phyloP scores from a whole-genome alignment of 2,113 vertebrate species.

The Thamnophis sirtalis region DNA sequence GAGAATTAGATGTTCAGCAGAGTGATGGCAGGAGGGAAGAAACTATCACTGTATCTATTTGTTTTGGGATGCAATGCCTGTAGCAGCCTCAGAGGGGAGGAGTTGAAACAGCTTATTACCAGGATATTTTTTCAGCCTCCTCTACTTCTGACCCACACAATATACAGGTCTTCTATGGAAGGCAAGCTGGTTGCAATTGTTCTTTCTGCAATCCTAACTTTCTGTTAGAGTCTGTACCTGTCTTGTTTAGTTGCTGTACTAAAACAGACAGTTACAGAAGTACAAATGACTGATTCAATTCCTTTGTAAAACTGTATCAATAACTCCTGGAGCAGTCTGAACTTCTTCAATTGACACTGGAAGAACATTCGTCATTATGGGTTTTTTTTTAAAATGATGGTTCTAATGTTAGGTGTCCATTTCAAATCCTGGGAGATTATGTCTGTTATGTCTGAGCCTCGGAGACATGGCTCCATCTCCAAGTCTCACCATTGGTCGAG shows the following conservation, averaged over 20 bases:
- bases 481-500: too few relatives aligned
- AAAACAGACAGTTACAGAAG: not conserved
- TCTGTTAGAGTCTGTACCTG: not conserved
- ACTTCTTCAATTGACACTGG: not conserved
- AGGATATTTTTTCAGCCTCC: too few relatives aligned
- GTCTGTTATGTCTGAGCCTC: too few relatives aligned
- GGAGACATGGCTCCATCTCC: too few relatives aligned
- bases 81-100: too few relatives aligned
- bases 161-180: too few relatives aligned
- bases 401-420: not conserved
- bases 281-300: not conserved
- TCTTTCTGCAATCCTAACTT: not conserved
- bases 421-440: not conserved
- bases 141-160: too few relatives aligned
- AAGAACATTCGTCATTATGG: not conserved
- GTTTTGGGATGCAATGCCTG: too few relatives aligned
- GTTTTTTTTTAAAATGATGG: not conserved
- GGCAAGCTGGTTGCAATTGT: not conserved
- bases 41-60: too few relatives aligned
- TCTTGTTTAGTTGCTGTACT: not conserved
- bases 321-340: not conserved
- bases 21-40: not conserved
- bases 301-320: not conserved
- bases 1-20: not conserved
- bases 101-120: too few relatives aligned